Evolutionary conservation across 2,113 vertebrate species (phyloP).

Genomic region (Rhynchopsitta pachyrhyncha): DNA sequence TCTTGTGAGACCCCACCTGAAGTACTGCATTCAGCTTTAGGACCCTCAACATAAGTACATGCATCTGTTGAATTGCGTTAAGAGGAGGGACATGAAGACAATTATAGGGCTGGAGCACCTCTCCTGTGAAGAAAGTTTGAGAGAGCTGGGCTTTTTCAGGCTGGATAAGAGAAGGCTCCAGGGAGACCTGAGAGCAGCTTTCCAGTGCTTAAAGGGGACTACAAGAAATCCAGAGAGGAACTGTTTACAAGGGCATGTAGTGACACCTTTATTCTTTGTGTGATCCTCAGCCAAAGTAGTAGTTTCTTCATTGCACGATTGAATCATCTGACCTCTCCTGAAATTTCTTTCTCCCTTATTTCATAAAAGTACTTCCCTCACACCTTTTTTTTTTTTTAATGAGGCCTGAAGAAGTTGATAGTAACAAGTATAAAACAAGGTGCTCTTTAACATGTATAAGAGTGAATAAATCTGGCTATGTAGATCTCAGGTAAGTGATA

Average conservation of each 20-base stretch:
- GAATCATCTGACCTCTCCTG: not conserved
- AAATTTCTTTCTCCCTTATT: not conserved
- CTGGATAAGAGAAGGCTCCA: not conserved
- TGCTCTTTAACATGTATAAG: not conserved
- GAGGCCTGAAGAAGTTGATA: not conserved
- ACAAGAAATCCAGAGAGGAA: not conserved
- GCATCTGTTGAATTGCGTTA: not conserved
- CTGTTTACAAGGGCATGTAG: not conserved
- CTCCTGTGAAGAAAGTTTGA: not conserved
- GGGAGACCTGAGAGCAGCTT: not conserved
- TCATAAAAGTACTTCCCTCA: fast-evolving
- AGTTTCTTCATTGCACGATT: not conserved
- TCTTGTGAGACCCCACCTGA: not conserved
- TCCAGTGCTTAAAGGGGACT: not conserved
- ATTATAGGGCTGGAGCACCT: not conserved
- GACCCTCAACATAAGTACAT: not conserved
- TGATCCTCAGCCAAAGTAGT: not conserved
- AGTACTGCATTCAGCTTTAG: not conserved
- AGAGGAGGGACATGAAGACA: not conserved
- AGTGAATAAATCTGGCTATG: not conserved
- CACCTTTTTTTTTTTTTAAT: not conserved
- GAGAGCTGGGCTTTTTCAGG: not conserved
- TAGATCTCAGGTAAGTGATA: not conserved
- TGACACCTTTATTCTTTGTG: not conserved
- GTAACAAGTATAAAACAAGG: not conserved